Conservation (phyloP, 1,140 invertebrate species). For the Anoplophora glabripennis region DNA sequence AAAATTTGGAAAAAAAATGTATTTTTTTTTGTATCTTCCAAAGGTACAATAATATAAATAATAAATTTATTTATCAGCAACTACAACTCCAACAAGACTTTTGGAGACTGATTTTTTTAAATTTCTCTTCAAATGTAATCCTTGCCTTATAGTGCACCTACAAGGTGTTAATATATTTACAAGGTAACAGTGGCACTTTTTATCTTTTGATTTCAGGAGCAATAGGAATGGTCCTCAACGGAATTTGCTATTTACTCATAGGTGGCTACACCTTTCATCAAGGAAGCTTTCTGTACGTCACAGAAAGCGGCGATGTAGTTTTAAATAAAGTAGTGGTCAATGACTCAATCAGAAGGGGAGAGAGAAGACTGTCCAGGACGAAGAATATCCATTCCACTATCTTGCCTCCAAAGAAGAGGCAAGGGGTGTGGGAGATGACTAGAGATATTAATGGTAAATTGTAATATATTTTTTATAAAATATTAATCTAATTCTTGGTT, state of each 20-base stretch:
- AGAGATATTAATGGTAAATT: slow-evolving; percentile 58
- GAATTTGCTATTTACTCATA: slow-evolving; percentile 69
- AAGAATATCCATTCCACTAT: slow-evolving; percentile 36
- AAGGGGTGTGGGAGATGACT: slow-evolving; percentile 57
- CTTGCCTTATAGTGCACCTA: no score
- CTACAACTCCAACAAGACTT: no score
- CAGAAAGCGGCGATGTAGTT: slow-evolving; percentile 62
- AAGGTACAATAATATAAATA: no score
- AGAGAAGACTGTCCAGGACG: slow-evolving; percentile 51
- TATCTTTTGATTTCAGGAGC: slow-evolving; percentile 10
- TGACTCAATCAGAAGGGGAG: slow-evolving; percentile 51
- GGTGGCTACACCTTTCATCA: slow-evolving; percentile 79
- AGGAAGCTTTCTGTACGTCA: slow-evolving; percentile 67
- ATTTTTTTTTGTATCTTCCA: no score
- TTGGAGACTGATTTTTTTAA: no score
- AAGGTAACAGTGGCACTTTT: neutral
- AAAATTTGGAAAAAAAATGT: no score
- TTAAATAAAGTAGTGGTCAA: slow-evolving; percentile 55
- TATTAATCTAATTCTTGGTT: no score
- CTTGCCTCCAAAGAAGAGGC: slow-evolving; percentile 49
- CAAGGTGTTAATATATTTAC: no score
- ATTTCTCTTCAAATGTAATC: no score
- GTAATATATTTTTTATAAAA: no score
- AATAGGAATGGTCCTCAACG: slow-evolving; percentile 66
- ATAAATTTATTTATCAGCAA: no score